Conservation (phyloP, 2,113 vertebrate species). For the Petroica traversi region DNA sequence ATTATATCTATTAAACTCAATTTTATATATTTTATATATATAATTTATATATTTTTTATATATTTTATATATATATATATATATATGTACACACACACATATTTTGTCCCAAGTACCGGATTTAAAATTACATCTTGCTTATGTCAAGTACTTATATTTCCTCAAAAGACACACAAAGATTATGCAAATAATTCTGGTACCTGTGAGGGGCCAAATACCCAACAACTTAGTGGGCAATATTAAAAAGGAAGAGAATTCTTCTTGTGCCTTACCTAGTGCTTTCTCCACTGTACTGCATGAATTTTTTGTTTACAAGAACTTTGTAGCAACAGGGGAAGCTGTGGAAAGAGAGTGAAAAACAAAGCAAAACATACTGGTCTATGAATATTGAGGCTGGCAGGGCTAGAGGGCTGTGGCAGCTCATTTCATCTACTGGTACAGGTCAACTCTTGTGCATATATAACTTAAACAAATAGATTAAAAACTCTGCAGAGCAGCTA, state of each 20-base stretch:
- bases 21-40: not conserved
- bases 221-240: not conserved
- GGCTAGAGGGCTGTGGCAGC: not conserved
- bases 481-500: not conserved
- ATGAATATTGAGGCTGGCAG: not conserved
- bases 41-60: no score
- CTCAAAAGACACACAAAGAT: not conserved
- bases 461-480: not conserved
- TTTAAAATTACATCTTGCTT: not conserved
- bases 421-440: not conserved
- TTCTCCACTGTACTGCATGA: not conserved
- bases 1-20: not conserved
- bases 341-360: not conserved
- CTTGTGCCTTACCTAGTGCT: not conserved
- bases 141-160: not conserved
- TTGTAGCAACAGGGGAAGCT: not conserved
- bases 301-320: not conserved
- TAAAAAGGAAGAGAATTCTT: not conserved
- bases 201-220: not conserved
- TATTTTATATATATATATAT: no score
- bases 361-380: not conserved
- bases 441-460: not conserved
- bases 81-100: accelerated
- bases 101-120: not conserved
- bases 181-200: not conserved